These are phyloP conservation scores for Podargus strigoides DNA, from an alignment of 2,797 vertebrate genomes.

Conservation along the genomic window DNA sequence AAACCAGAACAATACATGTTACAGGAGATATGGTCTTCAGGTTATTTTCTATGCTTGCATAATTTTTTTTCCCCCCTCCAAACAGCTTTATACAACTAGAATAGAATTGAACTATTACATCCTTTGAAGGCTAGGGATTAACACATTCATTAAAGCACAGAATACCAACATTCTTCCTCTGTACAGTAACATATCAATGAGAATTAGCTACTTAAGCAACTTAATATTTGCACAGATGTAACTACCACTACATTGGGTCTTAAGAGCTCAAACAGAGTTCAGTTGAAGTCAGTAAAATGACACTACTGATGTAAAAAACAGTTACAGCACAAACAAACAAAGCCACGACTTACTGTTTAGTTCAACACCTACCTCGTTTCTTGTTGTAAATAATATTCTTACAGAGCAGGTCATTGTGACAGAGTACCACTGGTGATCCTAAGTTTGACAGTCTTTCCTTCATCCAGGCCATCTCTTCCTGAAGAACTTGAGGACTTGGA, in stretches of 20 bases:
- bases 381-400: slow-evolving; percentile 99
- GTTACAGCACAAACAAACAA: neutral
- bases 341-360: slow-evolving; percentile 51
- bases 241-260: neutral
- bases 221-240: neutral
- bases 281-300: neutral
- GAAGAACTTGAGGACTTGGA: slow-evolving; percentile 82
- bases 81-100: neutral
- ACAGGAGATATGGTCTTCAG: neutral
- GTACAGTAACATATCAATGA: neutral
- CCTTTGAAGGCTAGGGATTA: neutral
- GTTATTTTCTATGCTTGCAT: neutral
- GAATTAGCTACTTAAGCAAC: neutral
- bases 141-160: neutral
- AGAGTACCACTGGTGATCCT: slow-evolving; percentile 96
- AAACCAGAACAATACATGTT: slow-evolving; percentile 9
- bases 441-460: slow-evolving; percentile 89
- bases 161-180: neutral
- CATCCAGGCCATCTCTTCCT: slow-evolving; percentile 93
- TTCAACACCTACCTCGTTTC: slow-evolving; percentile 85
- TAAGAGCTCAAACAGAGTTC: neutral
- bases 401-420: slow-evolving; percentile 98
- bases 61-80: neutral
- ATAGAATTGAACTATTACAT: neutral
- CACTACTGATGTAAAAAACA: neutral